phyloP scores from a whole-genome alignment of 2,113 vertebrate genomes.

The Neolamprologus fasciatus region DNA sequence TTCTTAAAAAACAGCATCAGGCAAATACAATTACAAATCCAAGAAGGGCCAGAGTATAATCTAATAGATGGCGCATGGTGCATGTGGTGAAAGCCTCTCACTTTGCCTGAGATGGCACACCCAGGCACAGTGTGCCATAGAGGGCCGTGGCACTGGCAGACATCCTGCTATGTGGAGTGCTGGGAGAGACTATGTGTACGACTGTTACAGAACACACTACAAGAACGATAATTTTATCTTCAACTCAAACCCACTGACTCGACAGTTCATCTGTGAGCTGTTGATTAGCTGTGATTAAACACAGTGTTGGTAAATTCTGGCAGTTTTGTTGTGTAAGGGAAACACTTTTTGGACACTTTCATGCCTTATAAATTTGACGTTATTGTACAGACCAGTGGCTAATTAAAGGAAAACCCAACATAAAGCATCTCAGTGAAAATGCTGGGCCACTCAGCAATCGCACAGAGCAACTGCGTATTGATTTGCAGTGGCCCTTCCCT shows the following conservation, averaged over 20 bases:
- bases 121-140: background rate
- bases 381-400: background rate
- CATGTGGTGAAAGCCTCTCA: constrained; percentile 52
- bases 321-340: background rate
- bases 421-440: background rate
- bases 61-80: constrained; percentile 43
- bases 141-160: constrained; percentile 2
- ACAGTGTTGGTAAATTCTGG: background rate
- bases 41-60: constrained; percentile 63
- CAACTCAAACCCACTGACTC: constrained; percentile 5
- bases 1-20: constrained; percentile 74
- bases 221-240: background rate
- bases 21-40: constrained; percentile 69
- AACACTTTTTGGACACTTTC: background rate
- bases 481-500: background rate
- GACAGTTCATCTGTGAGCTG: background rate
- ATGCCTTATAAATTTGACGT: background rate
- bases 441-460: background rate
- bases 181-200: background rate
- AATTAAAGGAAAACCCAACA: background rate
- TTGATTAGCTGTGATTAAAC: background rate
- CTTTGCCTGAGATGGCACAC: constrained; percentile 40
- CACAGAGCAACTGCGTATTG: background rate
- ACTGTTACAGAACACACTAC: background rate
- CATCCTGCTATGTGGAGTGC: background rate